Percentiles rank a stretch among this genome's conserved stretches.
phyloP scores from a whole-genome alignment of 2,113 vertebrate species.

The Acanthisitta chloris region DNA sequence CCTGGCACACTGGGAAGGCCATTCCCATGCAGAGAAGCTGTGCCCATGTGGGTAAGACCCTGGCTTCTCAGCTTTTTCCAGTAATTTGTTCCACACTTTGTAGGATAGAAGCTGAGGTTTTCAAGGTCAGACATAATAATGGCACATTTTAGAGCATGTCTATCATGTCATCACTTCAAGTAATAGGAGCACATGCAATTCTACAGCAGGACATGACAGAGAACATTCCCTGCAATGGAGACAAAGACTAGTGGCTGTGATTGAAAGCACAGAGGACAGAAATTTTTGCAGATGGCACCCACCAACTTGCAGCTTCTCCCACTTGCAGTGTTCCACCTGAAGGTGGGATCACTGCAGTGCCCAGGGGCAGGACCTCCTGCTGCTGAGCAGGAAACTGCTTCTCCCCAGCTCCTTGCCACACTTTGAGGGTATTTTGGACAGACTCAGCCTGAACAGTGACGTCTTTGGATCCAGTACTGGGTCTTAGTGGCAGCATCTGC shows the following conservation, averaged over 20 bases:
- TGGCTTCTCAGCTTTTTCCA: background rate
- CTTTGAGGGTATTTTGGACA: fast-evolving
- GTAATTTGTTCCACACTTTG: background rate
- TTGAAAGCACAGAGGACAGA: background rate
- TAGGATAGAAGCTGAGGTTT: slow-evolving; percentile 6
- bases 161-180: background rate
- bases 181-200: background rate
- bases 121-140: slow-evolving; percentile 42
- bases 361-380: background rate
- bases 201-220: background rate
- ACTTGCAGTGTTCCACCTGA: background rate
- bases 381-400: background rate
- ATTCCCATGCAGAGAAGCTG: background rate
- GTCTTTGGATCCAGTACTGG: background rate
- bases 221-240: background rate
- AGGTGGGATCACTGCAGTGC: background rate
- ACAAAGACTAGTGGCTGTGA: background rate
- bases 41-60: background rate
- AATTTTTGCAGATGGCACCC: background rate
- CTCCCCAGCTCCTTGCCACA: background rate
- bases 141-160: background rate
- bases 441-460: background rate
- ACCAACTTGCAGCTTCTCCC: background rate
- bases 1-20: background rate
- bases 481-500: background rate